Conservation (phyloP, 2,113 vertebrate species). For the Protomyctophum bolini region DNA sequence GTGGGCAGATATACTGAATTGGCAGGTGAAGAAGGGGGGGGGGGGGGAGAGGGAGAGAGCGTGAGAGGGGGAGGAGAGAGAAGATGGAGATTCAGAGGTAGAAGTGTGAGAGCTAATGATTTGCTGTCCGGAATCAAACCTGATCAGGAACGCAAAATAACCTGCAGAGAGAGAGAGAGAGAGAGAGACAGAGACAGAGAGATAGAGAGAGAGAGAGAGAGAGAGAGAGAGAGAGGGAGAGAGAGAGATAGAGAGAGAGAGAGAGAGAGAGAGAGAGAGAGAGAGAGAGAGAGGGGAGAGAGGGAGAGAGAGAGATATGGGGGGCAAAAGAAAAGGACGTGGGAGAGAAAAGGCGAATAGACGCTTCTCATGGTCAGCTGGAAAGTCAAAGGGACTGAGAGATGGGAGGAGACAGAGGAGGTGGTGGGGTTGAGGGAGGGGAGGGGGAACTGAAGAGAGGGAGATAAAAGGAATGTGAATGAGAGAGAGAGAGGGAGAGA, state of each 20-base stretch:
- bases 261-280: conserved; percentile 23
- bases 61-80: conserved; percentile 1
- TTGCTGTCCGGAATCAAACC: conserved; percentile 64
- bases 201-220: conserved; percentile 26
- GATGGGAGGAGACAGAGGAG: neutral
- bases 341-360: conserved; percentile 46
- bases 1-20: conserved; percentile 37
- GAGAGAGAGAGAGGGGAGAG: conserved; percentile 1
- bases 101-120: conserved; percentile 66
- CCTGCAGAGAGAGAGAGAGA: conserved; percentile 30
- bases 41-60: neutral
- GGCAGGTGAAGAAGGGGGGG: neutral
- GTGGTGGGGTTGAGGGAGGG: neutral
- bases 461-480: conserved; percentile 43
- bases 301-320: neutral
- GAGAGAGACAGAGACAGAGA: conserved; percentile 9
- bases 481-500: conserved; percentile 19
- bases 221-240: conserved; percentile 14
- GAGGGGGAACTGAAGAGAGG: conserved; percentile 34
- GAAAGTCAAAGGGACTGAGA: conserved; percentile 34
- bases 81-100: conserved; percentile 51
- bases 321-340: neutral
- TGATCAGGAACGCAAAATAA: conserved; percentile 54
- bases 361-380: conserved; percentile 61
- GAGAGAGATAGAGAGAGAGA: conserved; percentile 12